A percentile compares a stretch with the other conserved stretches of the same genome.
Conservation (phyloP, 1,140 invertebrate genomes). For the Diplogasteroides magnus region DNA sequence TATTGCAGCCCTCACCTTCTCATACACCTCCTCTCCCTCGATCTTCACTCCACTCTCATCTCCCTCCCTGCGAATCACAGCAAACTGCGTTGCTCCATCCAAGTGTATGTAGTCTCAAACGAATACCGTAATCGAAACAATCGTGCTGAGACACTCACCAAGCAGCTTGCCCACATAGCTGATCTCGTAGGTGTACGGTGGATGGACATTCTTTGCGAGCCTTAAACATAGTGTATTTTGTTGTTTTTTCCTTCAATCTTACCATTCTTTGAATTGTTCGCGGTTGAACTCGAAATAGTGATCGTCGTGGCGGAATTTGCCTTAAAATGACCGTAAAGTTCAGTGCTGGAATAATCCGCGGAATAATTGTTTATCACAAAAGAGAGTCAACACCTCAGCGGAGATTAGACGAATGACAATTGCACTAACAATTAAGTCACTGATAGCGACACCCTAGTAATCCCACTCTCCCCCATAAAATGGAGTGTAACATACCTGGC, state of each 20-base stretch:
- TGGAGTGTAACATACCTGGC: background rate
- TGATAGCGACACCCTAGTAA: too few species aligned
- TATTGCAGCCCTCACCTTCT: background rate
- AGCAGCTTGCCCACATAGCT: background rate
- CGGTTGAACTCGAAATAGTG: constrained; percentile 28
- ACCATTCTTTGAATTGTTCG: constrained; percentile 19
- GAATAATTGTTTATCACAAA: too few species aligned
- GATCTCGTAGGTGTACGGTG: background rate
- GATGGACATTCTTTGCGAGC: background rate
- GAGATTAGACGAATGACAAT: too few species aligned
- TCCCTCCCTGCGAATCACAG: background rate
- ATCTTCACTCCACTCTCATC: background rate
- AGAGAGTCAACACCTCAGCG: too few species aligned
- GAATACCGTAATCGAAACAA: background rate
- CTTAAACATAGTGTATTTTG: background rate
- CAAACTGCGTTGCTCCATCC: background rate
- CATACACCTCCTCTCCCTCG: background rate
- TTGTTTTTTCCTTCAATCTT: background rate
- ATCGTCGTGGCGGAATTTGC: constrained; percentile 25
- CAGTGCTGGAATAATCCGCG: too few species aligned
- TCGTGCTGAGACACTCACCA: background rate
- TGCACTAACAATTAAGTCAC: too few species aligned
- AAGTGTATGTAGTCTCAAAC: background rate
- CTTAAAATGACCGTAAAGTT: too few species aligned
- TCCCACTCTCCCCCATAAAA: constrained; percentile 13